phyloP scores from a whole-genome alignment of 2,113 vertebrate species.

The Oenanthe oenanthe region DNA sequence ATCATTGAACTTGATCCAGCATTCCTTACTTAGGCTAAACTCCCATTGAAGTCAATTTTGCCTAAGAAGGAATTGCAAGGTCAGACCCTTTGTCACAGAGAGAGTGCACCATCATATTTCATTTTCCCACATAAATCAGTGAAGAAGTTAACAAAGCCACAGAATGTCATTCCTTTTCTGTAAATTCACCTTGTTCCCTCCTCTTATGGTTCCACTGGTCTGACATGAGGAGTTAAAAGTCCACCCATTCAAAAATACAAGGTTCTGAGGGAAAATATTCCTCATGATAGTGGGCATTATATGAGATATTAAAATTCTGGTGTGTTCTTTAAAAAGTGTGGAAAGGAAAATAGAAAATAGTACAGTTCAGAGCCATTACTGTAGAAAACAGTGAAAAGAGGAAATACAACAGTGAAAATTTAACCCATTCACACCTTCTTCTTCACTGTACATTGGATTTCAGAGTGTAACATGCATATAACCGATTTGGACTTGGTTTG shows the following conservation, averaged over 20 bases:
- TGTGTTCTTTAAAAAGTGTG: neutral
- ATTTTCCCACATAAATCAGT: neutral
- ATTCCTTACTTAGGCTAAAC: neutral
- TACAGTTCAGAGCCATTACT: neutral
- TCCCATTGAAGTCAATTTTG: neutral
- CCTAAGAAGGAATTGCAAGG: neutral
- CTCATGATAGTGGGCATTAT: neutral
- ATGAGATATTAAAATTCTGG: neutral
- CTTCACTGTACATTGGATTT: neutral
- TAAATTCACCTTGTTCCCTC: neutral
- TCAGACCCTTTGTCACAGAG: neutral
- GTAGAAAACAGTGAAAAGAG: neutral
- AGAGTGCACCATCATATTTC: neutral
- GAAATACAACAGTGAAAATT: neutral
- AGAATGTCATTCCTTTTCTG: neutral
- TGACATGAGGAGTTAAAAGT: neutral
- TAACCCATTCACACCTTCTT: neutral
- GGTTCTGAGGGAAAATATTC: neutral
- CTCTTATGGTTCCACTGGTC: neutral
- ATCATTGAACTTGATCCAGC: neutral
- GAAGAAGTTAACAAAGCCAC: neutral
- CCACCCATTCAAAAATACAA: neutral
- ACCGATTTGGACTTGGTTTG: conserved; percentile 48
- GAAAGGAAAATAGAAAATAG: neutral
- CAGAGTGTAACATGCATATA: neutral